Percentiles rank a stretch among this genome's conserved stretches.
Conservation (phyloP, 1,140 invertebrate genomes). For the Rhopalosiphum maidis region DNA sequence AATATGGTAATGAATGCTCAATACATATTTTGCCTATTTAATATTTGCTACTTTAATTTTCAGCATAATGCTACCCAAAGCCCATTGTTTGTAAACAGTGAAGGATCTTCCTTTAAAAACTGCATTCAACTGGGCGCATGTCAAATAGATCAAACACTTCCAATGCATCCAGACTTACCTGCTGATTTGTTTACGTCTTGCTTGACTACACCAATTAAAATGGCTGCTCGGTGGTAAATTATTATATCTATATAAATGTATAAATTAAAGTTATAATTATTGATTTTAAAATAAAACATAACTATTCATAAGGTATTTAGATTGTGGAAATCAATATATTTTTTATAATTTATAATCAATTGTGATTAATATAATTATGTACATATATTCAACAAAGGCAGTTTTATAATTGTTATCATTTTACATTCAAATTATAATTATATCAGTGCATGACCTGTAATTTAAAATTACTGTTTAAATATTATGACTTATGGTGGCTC, state of each 20-base stretch:
- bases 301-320: neutral
- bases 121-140: slow-evolving; percentile 98
- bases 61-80: slow-evolving; percentile 58
- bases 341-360: neutral
- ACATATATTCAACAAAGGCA: neutral
- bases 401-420: neutral
- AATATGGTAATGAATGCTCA: neutral
- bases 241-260: neutral
- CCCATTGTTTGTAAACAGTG: slow-evolving; percentile 8
- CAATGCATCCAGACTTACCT: slow-evolving; percentile 98
- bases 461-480: neutral
- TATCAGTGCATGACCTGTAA: neutral
- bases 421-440: slow-evolving; percentile 35
- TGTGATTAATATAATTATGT: neutral
- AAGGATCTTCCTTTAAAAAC: slow-evolving; percentile 74
- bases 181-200: slow-evolving; percentile 98
- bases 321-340: neutral
- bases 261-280: slow-evolving; percentile 30
- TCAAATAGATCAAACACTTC: slow-evolving; percentile 87
- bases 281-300: neutral
- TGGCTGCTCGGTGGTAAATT: slow-evolving; percentile 85
- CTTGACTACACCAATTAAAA: slow-evolving; percentile 97
- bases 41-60: slow-evolving; percentile 41
- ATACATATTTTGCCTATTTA: neutral
- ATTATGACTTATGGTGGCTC: neutral